These are phyloP conservation scores for Caenorhabditis panamensis DNA, from an alignment of 2,888 invertebrate genomes.

Conservation along the genomic window DNA sequence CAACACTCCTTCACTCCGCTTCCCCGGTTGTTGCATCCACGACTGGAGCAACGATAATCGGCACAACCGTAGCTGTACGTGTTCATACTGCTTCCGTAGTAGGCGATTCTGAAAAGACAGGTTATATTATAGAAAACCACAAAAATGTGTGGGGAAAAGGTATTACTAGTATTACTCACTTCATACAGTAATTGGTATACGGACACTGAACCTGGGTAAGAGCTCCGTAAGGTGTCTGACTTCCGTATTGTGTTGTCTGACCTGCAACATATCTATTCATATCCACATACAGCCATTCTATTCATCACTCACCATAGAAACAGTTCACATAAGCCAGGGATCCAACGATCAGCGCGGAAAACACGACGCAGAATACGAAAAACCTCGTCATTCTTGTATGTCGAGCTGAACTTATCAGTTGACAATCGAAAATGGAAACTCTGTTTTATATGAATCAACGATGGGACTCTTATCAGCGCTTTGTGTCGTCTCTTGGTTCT, in stretches of 20 bases:
- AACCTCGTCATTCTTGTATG: conserved; percentile 16
- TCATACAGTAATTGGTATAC: background rate
- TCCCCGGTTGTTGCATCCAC: background rate
- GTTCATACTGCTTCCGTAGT: background rate
- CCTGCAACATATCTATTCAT: conserved; percentile 1
- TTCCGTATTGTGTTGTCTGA: background rate
- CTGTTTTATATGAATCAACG: conserved; percentile 8
- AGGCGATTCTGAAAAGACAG: background rate
- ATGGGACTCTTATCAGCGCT: no score
- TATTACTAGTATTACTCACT: background rate
- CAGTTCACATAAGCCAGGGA: background rate
- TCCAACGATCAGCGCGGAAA: background rate
- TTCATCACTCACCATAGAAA: conserved; percentile 5
- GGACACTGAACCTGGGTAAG: background rate
- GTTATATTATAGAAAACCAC: background rate
- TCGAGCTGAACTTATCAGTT: conserved; percentile 4
- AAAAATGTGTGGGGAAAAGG: background rate
- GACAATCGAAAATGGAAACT: background rate
- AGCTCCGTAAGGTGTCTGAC: background rate
- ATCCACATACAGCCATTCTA: background rate
- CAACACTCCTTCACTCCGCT: background rate
- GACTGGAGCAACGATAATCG: background rate
- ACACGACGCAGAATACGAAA: background rate
- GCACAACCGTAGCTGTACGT: background rate
- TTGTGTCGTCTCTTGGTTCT: no score